Conservation (phyloP, 1,140 invertebrate genomes). For the Mylabris phalerata region DNA sequence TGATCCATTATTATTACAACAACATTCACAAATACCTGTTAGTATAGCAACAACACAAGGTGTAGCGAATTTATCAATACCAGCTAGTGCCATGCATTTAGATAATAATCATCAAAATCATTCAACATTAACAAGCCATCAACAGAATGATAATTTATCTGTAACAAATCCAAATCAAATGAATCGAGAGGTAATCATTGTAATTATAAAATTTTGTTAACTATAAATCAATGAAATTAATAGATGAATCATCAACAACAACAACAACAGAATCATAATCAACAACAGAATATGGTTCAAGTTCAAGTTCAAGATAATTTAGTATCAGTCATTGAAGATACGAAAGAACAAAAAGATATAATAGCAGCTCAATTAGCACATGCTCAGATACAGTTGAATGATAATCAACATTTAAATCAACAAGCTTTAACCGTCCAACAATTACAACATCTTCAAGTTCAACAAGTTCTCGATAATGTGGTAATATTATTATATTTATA, state of each 20-base stretch:
- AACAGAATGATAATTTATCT: slow-evolving; percentile 33
- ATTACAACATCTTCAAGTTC: slow-evolving; percentile 40
- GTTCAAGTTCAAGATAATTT: slow-evolving; percentile 42
- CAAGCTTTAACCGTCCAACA: slow-evolving; percentile 39
- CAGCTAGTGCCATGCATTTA: slow-evolving; percentile 38
- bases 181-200: slow-evolving; percentile 21
- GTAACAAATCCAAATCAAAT: slow-evolving; percentile 21
- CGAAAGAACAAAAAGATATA: slow-evolving; percentile 39
- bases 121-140: slow-evolving; percentile 40
- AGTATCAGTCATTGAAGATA: slow-evolving; percentile 41
- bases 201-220: slow-evolving; percentile 1
- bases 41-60: slow-evolving; percentile 38
- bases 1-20: slow-evolving; percentile 37
- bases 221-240: background rate
- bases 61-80: slow-evolving; percentile 37
- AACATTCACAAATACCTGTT: slow-evolving; percentile 39
- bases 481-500: slow-evolving; percentile 12
- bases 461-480: slow-evolving; percentile 40
- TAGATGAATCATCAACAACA: slow-evolving; percentile 17
- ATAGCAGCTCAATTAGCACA: slow-evolving; percentile 34
- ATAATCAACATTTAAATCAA: slow-evolving; percentile 33
- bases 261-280: slow-evolving; percentile 9
- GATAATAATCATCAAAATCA: slow-evolving; percentile 38
- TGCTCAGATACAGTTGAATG: slow-evolving; percentile 37
- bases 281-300: slow-evolving; percentile 39